Base-by-base conservation (phyloP, 2,888 invertebrate species). In the Hyppa rectilinea region DNA sequence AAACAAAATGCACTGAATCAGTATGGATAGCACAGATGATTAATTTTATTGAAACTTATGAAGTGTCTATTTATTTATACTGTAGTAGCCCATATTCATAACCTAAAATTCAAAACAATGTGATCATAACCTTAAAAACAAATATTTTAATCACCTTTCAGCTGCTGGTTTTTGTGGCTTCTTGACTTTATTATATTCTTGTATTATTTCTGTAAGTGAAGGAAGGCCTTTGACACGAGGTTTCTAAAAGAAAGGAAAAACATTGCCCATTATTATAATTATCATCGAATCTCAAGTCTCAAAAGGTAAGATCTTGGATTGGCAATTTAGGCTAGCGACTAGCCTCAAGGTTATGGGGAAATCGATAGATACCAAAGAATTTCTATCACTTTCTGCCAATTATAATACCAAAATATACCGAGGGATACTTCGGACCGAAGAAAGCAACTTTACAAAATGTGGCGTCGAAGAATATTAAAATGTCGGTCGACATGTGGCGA, bases 171-270 rank as follows among this genome's bases (percentile, higher is more conserved):
- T 79, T 29, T 60, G 58, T 2, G 75, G 58, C 62, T 87, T 85
- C 52, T 81, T 76, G 2, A 66, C 31, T 68, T 82, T 85, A 43
- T 59, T 59, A 49, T 71, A 50, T 53, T 80, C 81, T 75, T 84
- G 79, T 50, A 83, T 63, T 20, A 98, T 95, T 17, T 98, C 97
- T 17, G 90, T 81, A n/a, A 98, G 92, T 17, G 96, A 94, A 0
- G 97, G 97, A 0, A 97, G 95, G 65, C 97, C 97, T 90, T 97
- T 97, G 0, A 96, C 95, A 61, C 97, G 92, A 14, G 93, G 91
- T 81, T 96, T 96, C 98, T 98, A 81, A 84, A 86, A 60, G 36
- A 38, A 75, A 55, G 31, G 2, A 65, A 64, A 55, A 31, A 61
- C 9, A 67, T 49, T 55, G 14, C 2, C 6, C 29, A 52, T 5